Base-by-base conservation (phyloP, 2,888 invertebrate species). In the Cylloceria caligata region DNA sequence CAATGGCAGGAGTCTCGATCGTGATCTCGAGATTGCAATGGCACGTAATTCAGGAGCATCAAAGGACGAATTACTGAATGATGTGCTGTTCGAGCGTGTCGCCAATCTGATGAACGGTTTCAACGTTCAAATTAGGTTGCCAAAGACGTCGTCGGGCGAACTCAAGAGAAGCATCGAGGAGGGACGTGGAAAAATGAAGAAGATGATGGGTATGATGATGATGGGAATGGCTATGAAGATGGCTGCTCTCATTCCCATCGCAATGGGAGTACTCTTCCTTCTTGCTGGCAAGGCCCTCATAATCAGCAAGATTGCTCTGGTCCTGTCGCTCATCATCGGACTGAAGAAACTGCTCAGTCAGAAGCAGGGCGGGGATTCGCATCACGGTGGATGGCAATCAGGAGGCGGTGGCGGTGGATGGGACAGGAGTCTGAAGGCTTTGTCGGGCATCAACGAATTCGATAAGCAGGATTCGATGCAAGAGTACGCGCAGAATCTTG, bases 141-240 rank as follows among this genome's bases (percentile, higher is more conserved):
- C 97, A 0, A 96, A 95, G 90, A 93, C 97, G 78, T 94, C 95
- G 5, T 94, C 95, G 1, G 94, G 95, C 55, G 96, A 96, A 81
- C 92, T 96, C 19, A 95, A 96, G 86, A 94, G 95, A 19, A 95
- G 96, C 49, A 93, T 96, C 60, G 97, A 96, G 92, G 97, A 97
- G 95, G 97, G 96, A 87, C 95, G 97, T 84, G 96, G 96, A 2
- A 96, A 97, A 93, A 97, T 97, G 96, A 97, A 97, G 94, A 97
- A 97, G 89, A 97, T 97, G 96, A 97, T 97, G 97, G 95, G 96
- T 42, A 97, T 96, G 95, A 96, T 97, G 96, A 96, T 97, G 96
- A 97, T 97, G 96, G 97, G 97, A 5, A 95, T 96, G 85, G 96
- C 96, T 3, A 97, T 97, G 95, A 97, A 97, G 93, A 95, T 97